phyloP scores from a whole-genome alignment of 2,113 vertebrate genomes.

The Cryptotis parvus region DNA sequence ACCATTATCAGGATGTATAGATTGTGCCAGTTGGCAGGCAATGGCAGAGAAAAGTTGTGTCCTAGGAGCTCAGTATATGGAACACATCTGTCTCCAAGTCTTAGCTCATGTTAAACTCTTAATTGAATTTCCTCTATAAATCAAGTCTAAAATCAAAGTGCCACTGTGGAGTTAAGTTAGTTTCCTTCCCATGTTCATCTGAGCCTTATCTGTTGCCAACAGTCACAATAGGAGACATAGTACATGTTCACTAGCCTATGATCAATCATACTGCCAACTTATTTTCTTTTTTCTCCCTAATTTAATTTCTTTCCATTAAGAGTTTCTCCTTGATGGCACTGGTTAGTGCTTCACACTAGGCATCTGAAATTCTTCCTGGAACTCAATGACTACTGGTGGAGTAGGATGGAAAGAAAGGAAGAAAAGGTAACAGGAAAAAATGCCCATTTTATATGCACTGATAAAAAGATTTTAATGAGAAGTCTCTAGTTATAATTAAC shows the following conservation, averaged over 20 bases:
- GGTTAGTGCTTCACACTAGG: not conserved
- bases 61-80: fast-evolving
- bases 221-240: not conserved
- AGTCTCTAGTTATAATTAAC: conserved; percentile 17
- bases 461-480: not conserved
- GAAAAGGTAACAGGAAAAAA: not conserved
- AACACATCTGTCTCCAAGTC: not conserved
- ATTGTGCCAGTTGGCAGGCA: too few relatives aligned
- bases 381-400: not conserved
- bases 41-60: not conserved
- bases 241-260: not conserved
- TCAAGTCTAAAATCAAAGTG: not conserved
- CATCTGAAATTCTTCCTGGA: not conserved
- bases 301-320: not conserved
- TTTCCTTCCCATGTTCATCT: not conserved
- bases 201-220: not conserved
- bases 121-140: not conserved
- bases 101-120: not conserved
- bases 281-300: not conserved
- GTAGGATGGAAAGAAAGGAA: not conserved
- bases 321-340: not conserved
- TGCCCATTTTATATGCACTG: not conserved
- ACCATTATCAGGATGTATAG: not conserved
- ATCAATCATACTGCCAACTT: too few relatives aligned
- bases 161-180: not conserved